Conservation (phyloP, 2,797 vertebrate genomes). For the Coendou prehensilis region DNA sequence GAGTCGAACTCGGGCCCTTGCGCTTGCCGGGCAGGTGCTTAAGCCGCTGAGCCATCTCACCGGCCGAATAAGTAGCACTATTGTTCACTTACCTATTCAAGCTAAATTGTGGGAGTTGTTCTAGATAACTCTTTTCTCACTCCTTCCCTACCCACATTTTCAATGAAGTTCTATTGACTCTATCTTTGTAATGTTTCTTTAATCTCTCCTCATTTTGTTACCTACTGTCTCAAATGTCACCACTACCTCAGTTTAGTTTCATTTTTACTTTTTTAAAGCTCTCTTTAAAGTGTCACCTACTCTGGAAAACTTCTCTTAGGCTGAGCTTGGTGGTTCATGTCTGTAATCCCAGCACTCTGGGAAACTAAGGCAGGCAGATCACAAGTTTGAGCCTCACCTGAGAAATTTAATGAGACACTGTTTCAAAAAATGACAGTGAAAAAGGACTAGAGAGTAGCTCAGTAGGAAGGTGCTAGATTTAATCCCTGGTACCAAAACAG, state of each 20-base stretch:
- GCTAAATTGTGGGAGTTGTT: constrained; percentile 38
- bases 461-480: not conserved
- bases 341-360: not conserved
- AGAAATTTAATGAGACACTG: not conserved
- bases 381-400: not conserved
- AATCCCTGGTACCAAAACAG: not conserved
- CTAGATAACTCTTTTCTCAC: not conserved
- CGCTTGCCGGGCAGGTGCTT: too few species aligned
- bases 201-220: not conserved
- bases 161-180: not conserved
- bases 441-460: not conserved
- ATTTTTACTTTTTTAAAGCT: constrained; percentile 39
- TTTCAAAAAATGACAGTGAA: not conserved
- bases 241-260: constrained; percentile 26
- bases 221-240: not conserved
- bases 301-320: constrained; percentile 21
- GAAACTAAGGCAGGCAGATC: not conserved
- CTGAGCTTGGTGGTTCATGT: not conserved
- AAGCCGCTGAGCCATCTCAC: too few species aligned
- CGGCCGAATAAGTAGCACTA: too few species aligned
- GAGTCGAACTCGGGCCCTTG: too few species aligned
- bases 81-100: constrained; percentile 21
- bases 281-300: constrained; percentile 46
- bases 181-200: constrained; percentile 40
- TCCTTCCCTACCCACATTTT: not conserved